A percentile compares a stretch with the other conserved stretches of the same genome.
Evolutionary conservation across 2,797 vertebrate species (phyloP).

Genomic region (Glyptemys insculpta): DNA sequence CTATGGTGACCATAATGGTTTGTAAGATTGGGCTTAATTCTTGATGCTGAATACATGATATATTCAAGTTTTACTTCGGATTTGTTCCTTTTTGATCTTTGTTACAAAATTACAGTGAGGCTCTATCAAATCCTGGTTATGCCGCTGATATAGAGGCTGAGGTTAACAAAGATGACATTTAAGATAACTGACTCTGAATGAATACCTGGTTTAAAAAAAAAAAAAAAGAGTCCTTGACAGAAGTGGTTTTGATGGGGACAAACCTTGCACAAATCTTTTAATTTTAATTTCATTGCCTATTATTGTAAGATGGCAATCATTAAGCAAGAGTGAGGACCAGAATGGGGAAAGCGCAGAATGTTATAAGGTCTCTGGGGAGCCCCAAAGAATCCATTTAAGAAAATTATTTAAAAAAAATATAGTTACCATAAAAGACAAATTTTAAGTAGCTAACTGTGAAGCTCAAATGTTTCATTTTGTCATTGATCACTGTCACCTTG

Average conservation of each 20-base stretch:
- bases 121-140: neutral
- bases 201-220: neutral
- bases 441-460: neutral
- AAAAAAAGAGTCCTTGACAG: neutral
- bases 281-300: neutral
- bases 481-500: neutral
- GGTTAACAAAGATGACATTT: neutral
- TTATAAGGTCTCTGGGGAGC: neutral
- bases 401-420: neutral
- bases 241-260: neutral
- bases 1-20: neutral
- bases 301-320: neutral
- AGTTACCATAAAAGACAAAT: neutral
- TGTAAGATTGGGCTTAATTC: neutral
- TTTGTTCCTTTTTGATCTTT: neutral
- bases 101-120: neutral
- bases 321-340: neutral
- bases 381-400: neutral
- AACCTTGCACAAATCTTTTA: neutral
- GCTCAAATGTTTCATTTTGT: fast-evolving
- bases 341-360: neutral
- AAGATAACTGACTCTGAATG: neutral
- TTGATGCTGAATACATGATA: neutral
- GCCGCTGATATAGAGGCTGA: neutral
- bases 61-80: neutral